These are phyloP conservation scores for Emydocephalus ijimae DNA, from an alignment of 2,113 vertebrate species.

Conservation along the genomic window DNA sequence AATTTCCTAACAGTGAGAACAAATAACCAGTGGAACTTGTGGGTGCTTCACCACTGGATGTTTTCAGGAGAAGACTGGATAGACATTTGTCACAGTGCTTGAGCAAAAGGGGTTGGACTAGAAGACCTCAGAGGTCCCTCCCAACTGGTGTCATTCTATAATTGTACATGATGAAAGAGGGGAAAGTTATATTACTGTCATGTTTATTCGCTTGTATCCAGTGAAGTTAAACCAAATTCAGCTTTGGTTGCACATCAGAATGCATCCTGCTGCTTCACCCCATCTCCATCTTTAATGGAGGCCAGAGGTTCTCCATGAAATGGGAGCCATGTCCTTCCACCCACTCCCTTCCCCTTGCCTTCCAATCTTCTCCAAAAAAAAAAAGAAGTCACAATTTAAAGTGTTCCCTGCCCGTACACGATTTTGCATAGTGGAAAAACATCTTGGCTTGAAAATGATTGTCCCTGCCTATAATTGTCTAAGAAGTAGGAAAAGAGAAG, in stretches of 20 bases:
- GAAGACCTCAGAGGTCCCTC: background rate
- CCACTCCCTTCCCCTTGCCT: background rate
- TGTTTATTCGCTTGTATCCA: background rate
- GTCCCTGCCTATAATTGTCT: conserved; percentile 67
- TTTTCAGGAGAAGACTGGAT: no score
- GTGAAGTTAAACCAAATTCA: background rate
- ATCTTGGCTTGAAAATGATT: conserved; percentile 72
- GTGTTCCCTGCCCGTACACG: conserved; percentile 42
- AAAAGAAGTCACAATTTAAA: conserved; percentile 35
- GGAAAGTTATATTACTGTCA: background rate
- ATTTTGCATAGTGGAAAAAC: conserved; percentile 58
- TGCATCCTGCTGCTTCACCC: fast-evolving
- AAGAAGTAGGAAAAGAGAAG: conserved; percentile 63
- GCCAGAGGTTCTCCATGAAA: conserved; percentile 46
- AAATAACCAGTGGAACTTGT: no score
- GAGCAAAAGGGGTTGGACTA: no score
- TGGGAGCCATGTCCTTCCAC: conserved; percentile 37
- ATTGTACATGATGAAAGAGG: background rate
- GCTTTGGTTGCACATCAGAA: background rate
- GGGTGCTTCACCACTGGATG: no score
- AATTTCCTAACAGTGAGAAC: no score
- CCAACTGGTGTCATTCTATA: background rate
- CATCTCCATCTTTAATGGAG: background rate
- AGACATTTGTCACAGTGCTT: no score
- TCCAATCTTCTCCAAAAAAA: conserved; percentile 53